A percentile compares a stretch with the other conserved stretches of the same genome.
These are phyloP conservation scores for Holacanthus passer DNA, from an alignment of 2,113 vertebrate species.

Conservation along the genomic window DNA sequence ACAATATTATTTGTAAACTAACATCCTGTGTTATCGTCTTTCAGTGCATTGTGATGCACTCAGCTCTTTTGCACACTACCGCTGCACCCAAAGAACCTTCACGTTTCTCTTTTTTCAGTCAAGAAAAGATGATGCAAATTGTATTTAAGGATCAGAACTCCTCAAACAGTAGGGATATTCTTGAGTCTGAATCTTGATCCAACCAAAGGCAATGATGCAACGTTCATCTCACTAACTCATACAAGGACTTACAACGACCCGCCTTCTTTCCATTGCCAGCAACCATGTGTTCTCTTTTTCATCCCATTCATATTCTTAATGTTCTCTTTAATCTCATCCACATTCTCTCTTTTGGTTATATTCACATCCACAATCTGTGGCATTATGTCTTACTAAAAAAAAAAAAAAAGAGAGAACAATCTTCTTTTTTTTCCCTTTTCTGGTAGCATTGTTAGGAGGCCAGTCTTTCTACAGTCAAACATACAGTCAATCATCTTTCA, in stretches of 20 bases:
- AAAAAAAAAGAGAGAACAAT: too few species aligned
- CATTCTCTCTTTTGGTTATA: not conserved
- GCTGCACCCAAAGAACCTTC: not conserved
- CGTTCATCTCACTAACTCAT: not conserved
- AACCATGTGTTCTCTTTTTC: not conserved
- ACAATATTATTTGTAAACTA: not conserved
- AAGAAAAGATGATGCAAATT: not conserved
- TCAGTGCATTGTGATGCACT: not conserved
- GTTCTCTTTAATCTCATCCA: not conserved
- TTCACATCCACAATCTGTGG: not conserved
- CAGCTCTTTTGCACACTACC: not conserved
- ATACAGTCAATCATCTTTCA: too few species aligned
- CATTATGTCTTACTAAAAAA: not conserved
- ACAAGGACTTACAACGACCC: not conserved
- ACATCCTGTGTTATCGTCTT: not conserved
- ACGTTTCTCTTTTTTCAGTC: not conserved
- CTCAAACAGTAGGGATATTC: not conserved
- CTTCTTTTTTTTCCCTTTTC: not conserved
- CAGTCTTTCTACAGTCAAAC: not conserved
- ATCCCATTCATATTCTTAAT: not conserved
- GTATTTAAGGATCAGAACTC: not conserved
- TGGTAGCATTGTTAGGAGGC: not conserved
- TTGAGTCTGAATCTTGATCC: not conserved
- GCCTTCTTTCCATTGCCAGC: not conserved
- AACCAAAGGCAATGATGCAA: not conserved